Evolutionary conservation across 2,888 invertebrate species (phyloP).

Genomic region (Labia minor): DNA sequence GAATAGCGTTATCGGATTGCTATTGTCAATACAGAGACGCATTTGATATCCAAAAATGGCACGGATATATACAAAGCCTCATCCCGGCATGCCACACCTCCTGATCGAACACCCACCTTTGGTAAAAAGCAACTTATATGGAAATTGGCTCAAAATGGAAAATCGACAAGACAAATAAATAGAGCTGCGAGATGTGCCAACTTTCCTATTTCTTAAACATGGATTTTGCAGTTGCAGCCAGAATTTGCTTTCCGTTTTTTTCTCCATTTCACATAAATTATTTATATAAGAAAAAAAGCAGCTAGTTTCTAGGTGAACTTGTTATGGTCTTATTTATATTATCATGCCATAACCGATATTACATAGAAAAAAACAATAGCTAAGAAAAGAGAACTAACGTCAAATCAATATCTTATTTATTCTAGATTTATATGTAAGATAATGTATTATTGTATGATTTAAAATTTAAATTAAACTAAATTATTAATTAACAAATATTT

Average conservation of each 20-base stretch:
- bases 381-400: too few relatives aligned
- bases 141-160: slow-evolving; percentile 13
- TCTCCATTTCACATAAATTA: too few relatives aligned
- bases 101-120: background rate
- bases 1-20: background rate
- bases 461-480: too few relatives aligned
- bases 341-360: too few relatives aligned
- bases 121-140: slow-evolving; percentile 8
- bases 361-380: too few relatives aligned
- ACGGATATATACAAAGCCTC: background rate
- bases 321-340: too few relatives aligned
- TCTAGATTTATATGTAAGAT: too few relatives aligned
- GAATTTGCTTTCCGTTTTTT: background rate
- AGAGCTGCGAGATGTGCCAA: background rate
- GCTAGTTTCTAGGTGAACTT: too few relatives aligned
- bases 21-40: background rate
- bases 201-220: background rate
- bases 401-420: too few relatives aligned
- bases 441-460: too few relatives aligned
- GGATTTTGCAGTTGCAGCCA: background rate
- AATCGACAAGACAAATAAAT: slow-evolving; percentile 13
- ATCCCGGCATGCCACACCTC: background rate
- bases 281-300: too few relatives aligned
- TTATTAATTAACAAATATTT: too few relatives aligned
- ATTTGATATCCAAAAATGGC: background rate